phyloP scores from a whole-genome alignment of 2,797 vertebrate genomes.

The Carduelis carduelis region DNA sequence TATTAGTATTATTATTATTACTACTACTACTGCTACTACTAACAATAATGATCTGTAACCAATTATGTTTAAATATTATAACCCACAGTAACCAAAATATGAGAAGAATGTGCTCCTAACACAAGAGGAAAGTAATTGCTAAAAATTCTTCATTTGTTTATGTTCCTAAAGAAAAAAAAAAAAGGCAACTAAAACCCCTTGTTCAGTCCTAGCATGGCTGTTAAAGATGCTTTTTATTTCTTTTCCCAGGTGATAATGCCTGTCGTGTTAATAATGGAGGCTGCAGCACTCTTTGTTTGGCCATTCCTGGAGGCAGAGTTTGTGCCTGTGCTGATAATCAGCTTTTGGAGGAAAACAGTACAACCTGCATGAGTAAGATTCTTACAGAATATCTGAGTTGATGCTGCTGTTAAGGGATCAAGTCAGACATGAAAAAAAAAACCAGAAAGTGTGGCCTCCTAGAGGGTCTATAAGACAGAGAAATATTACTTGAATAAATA shows the following conservation, averaged over 20 bases:
- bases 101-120: not conserved
- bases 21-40: not conserved
- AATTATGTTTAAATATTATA: not conserved
- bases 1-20: not conserved
- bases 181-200: not conserved
- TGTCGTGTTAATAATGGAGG: conserved; percentile 96
- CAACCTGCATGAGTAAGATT: conserved; percentile 89
- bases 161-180: not conserved
- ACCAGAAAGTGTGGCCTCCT: not conserved
- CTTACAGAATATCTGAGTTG: conserved; percentile 13
- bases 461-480: not conserved
- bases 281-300: conserved; percentile 92
- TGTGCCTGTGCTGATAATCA: conserved; percentile 98
- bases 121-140: not conserved
- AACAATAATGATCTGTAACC: not conserved
- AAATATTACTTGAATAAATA: not conserved
- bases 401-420: not conserved
- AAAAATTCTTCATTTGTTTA: not conserved
- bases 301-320: conserved; percentile 92
- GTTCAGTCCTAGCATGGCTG: not conserved
- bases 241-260: conserved; percentile 89
- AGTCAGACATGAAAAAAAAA: not conserved
- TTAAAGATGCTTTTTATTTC: not conserved
- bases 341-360: conserved; percentile 91
- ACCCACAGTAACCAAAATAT: not conserved